These are phyloP conservation scores for Streptopelia turtur DNA, from an alignment of 2,797 vertebrate species.

Conservation along the genomic window DNA sequence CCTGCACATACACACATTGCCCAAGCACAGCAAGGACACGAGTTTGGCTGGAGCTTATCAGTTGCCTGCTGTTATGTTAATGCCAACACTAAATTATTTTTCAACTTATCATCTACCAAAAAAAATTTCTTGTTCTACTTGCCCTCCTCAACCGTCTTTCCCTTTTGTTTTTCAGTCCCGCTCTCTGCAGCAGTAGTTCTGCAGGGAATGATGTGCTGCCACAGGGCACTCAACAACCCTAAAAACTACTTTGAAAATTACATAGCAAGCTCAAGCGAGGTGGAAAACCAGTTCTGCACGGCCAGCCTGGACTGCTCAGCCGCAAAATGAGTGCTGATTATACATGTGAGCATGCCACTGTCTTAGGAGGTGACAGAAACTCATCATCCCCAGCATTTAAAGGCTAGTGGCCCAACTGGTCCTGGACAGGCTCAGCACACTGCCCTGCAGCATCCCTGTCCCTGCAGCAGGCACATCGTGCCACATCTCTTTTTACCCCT, in stretches of 20 bases:
- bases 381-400: not conserved
- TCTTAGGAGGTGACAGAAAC: not conserved
- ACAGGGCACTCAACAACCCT: not conserved
- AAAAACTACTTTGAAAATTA: not conserved
- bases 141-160: not conserved
- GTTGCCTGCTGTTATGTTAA: not conserved
- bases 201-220: not conserved
- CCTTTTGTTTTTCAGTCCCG: not conserved
- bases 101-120: not conserved
- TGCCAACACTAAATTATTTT: not conserved
- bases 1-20: too few species aligned
- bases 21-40: not conserved
- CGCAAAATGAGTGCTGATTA: fast-evolving
- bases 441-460: not conserved
- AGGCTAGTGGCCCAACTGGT: not conserved
- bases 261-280: not conserved
- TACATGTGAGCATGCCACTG: fast-evolving
- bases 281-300: not conserved
- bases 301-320: not conserved
- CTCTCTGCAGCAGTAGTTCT: not conserved
- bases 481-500: not conserved
- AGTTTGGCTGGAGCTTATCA: not conserved
- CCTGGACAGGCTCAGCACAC: not conserved
- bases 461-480: fast-evolving
- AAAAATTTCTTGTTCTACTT: not conserved